A percentile compares a stretch with the other conserved stretches of the same genome.
Evolutionary conservation across 2,797 vertebrate genomes (phyloP).

Genomic region (Poecilia wingei): DNA sequence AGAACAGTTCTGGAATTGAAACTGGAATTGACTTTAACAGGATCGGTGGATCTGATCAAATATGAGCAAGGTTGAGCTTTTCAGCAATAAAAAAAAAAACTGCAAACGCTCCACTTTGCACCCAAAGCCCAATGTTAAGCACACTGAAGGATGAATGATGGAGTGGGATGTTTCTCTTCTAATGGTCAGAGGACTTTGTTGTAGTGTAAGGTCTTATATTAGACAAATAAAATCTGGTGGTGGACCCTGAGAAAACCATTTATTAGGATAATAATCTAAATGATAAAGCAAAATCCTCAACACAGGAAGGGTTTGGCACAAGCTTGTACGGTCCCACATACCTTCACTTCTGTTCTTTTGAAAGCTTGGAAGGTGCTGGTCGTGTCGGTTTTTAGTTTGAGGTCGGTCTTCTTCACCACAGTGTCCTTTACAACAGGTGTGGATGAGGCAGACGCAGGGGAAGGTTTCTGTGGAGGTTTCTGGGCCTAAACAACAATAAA

Average conservation of each 20-base stretch:
- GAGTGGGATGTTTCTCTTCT: neutral
- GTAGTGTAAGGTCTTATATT: neutral
- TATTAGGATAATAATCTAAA: neutral
- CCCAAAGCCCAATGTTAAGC: neutral
- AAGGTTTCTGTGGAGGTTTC: conserved; percentile 93
- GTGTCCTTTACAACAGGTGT: conserved; percentile 92
- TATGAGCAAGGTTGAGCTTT: neutral
- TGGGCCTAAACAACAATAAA: conserved; percentile 84
- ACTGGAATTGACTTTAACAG: neutral
- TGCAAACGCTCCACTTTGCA: neutral
- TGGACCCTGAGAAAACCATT: neutral
- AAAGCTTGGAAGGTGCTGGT: conserved; percentile 93
- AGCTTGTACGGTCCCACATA: conserved; percentile 53
- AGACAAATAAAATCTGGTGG: neutral
- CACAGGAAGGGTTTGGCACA: neutral
- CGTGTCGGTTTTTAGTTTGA: conserved; percentile 90
- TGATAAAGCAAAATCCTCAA: neutral
- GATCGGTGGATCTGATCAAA: neutral
- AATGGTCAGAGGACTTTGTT: neutral
- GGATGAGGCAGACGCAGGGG: conserved; percentile 86
- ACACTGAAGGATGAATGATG: neutral
- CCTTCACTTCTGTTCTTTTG: conserved; percentile 98
- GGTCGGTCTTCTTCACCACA: conserved; percentile 92
- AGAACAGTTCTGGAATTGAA: neutral
- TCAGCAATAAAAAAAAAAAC: neutral